Evolutionary conservation across 2,113 vertebrate species (phyloP).

Genomic region (Jaculus jaculus): DNA sequence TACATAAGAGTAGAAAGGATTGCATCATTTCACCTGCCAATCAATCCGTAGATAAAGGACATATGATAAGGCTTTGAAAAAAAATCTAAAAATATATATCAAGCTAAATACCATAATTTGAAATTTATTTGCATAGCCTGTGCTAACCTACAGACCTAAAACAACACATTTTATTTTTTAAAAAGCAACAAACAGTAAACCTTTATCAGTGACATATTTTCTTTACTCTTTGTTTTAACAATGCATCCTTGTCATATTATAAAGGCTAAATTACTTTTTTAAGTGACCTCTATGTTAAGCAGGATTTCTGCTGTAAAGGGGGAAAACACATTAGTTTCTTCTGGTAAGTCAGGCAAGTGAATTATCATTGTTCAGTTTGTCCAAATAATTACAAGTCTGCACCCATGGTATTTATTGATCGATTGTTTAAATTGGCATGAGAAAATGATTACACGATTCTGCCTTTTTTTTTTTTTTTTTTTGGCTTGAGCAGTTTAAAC

Average conservation of each 20-base stretch:
- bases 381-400: background rate
- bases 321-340: background rate
- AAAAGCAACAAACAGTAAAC: background rate
- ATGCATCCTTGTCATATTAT: background rate
- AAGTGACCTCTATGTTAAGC: background rate
- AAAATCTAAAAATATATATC: background rate
- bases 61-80: background rate
- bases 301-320: background rate
- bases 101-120: background rate
- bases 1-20: background rate
- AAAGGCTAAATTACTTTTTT: constrained; percentile 38
- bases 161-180: background rate
- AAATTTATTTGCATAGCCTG: background rate
- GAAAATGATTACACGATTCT: too few species aligned
- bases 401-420: background rate
- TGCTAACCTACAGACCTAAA: background rate
- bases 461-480: too few species aligned
- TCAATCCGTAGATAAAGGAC: background rate
- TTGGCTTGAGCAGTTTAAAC: too few species aligned
- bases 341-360: background rate
- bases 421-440: background rate
- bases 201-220: background rate
- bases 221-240: constrained; percentile 39
- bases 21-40: background rate
- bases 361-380: background rate